Base-by-base conservation (phyloP, 2,113 vertebrate species). In the Suricata suricatta region DNA sequence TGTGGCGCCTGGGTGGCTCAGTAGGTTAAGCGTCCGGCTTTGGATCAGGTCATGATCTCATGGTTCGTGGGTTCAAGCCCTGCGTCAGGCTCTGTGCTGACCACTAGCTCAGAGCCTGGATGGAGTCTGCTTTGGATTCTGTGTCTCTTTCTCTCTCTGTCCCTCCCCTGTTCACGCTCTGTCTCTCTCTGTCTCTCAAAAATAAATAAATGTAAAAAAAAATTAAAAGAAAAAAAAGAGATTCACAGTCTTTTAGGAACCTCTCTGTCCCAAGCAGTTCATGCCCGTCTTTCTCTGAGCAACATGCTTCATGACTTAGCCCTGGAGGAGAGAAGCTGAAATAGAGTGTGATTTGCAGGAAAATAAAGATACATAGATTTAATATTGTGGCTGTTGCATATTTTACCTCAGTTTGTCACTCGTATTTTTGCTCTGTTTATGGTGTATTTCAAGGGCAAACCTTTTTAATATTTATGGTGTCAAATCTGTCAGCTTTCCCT, bases 391-490 rank as follows among this genome's bases (percentile, higher is more conserved):
- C 88, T 92, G 50, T 69, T 96, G 80, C 85, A 92, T 96, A 96
- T 91, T 96, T 96, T 85, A 96, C 96, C 94, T 93, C 92, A 72
- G 71, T 88, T 88, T 96, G 76, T 63, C 94, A 63, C 60, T 93
- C 3, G 2, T 95, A 97, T 94, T 96, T 96, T 96, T 54, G 88
- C 81, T 88, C 96, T 94, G 71, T 97, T 97, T 97, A 94, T 82
- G 64, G 85, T 93, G 64, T 97, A 92, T 95, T 96, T 94, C 88
- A 92, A 96, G 95, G 95, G 93, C 76, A 93, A 97, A 60, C 6
- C 66, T 94, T 95, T 97, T 96, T 72, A 96, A 97, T 98, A 98
- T 98, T 97, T 95, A 97, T 97, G 57, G 64, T 95, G 66, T 96
- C 64, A 60, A 94, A 91, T 90, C 81, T 97, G 85, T 95, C 94